Percentiles rank a stretch among this genome's conserved stretches.
These are phyloP conservation scores for Netelia melanura DNA, from an alignment of 2,888 invertebrate species.

Conservation along the genomic window DNA sequence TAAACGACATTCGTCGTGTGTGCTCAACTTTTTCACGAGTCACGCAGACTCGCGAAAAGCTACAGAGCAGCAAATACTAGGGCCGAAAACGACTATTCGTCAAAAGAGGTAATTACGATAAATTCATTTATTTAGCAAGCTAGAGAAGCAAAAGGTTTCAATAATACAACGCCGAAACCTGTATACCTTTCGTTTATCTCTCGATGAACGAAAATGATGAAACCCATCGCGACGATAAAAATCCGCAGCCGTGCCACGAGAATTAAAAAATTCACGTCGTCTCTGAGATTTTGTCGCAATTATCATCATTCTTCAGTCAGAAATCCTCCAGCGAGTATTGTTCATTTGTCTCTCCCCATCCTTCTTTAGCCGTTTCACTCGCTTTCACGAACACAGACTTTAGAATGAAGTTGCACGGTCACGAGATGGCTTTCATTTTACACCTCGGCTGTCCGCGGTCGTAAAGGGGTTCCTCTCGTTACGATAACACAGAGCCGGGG, in stretches of 20 bases:
- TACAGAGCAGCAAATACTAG: neutral
- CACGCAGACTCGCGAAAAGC: neutral
- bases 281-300: too few relatives aligned
- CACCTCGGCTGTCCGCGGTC: conserved; percentile 34
- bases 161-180: too few relatives aligned
- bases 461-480: conserved; percentile 53
- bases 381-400: neutral
- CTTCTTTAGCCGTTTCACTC: neutral
- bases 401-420: neutral
- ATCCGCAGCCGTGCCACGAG: too few relatives aligned
- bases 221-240: too few relatives aligned
- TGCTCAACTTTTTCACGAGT: neutral
- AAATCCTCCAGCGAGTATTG: too few relatives aligned
- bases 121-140: neutral
- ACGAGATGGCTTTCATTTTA: conserved; percentile 50
- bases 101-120: neutral
- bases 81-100: neutral
- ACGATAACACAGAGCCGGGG: conserved; percentile 51
- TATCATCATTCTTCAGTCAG: too few relatives aligned
- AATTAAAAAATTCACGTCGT: too few relatives aligned
- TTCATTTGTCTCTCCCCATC: too few relatives aligned
- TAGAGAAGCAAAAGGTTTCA: neutral
- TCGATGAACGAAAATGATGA: neutral
- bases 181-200: neutral
- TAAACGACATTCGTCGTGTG: neutral